These are phyloP conservation scores for Grus americana DNA, from an alignment of 2,113 vertebrate genomes.

Conservation along the genomic window DNA sequence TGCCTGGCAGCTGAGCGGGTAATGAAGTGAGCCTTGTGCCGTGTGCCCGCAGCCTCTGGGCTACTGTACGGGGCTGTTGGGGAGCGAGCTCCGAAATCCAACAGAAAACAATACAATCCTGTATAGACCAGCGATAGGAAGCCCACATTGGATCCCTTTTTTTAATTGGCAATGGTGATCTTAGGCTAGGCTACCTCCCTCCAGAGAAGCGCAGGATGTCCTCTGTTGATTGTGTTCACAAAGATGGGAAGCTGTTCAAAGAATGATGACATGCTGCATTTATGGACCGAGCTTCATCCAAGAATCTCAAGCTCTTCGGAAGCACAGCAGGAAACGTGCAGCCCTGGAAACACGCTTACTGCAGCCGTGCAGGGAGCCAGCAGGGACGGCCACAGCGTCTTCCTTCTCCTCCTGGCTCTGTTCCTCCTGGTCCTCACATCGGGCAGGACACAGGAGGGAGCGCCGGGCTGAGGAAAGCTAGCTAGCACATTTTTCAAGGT, in stretches of 20 bases:
- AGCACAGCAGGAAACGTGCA: background rate
- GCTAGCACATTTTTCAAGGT: conserved; percentile 6
- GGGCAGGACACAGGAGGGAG: background rate
- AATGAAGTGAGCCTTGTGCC: background rate
- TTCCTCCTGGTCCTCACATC: background rate
- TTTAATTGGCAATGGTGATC: background rate
- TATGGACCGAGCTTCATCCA: accelerated
- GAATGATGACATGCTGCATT: background rate
- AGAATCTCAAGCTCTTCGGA: background rate
- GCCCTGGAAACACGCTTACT: background rate
- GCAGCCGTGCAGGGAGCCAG: background rate
- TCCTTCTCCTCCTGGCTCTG: conserved; percentile 20
- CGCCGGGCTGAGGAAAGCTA: background rate
- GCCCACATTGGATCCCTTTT: background rate
- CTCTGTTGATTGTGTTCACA: background rate
- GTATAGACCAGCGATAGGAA: background rate
- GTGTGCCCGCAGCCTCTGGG: background rate
- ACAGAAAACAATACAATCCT: background rate
- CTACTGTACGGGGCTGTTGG: accelerated
- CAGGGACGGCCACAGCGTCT: background rate
- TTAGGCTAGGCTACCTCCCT: background rate
- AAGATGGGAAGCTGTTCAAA: background rate
- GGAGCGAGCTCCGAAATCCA: background rate
- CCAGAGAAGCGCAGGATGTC: conserved; percentile 7
- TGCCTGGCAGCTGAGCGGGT: background rate